Evolutionary conservation across 1,140 invertebrate genomes (phyloP), one percentile per base, ranked within the genome.

Genomic region (Campoletis sonorensis): DNA sequence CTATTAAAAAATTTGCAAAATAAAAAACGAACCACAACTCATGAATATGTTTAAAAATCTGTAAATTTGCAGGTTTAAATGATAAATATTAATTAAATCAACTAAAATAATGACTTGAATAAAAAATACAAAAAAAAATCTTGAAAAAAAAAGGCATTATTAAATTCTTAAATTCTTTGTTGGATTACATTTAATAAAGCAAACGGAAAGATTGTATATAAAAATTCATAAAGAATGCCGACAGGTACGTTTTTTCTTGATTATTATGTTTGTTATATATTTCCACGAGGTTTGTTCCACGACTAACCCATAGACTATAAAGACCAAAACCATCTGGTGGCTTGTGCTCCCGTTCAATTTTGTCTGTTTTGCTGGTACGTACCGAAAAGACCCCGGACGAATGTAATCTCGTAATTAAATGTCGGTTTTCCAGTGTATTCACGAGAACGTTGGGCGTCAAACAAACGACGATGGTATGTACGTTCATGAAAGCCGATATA

Each of bases 141-240:
- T 40, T 13, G 23, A 27, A 8, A 4, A 4, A 37, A 21, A 40
- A 15, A 15, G 23, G 26, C n/a, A n/a, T n/a, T n/a, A n/a, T n/a
- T n/a, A n/a, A n/a, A 80, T 84, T 86, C 85, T 85, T 86, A 87
- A 82, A 83, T 86, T 72, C 85, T 70, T 82, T 85, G 82, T 81
- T 61, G 54, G 80, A 51, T 26, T 80, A 79, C 76, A 82, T 86
- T 87, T 83, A 76, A 85, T 81, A 82, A 86, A 83, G 83, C 71
- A 37, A 70, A 37, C 54, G 13, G 67, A 45, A 71, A 81, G 80
- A 27, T 58, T 68, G 54, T 26, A 21, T 45, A 26, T 76, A 67
- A 51, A n/a, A 26, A 83, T 84, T 87, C 84, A 81, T 84, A 84
- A 82, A 87, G 83, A 87, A 84, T 85, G 81, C 67, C 45, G 16